These are phyloP conservation scores for Acipenser ruthenus DNA, from an alignment of 2,797 vertebrate species.

Conservation along the genomic window DNA sequence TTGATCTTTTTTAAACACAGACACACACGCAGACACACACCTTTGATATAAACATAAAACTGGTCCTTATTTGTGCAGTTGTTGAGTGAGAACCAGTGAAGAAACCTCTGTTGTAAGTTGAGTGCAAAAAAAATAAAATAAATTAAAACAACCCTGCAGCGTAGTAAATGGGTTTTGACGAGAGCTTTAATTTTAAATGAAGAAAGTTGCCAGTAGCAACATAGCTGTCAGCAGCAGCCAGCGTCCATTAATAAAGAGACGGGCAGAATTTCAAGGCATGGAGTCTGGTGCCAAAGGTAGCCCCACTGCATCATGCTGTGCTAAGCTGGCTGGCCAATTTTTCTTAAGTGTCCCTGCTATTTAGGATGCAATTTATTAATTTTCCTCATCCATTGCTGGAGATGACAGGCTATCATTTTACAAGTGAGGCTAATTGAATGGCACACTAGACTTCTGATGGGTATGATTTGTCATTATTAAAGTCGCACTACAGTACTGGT, in stretches of 20 bases:
- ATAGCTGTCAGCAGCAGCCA: slow-evolving; percentile 76
- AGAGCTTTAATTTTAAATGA: slow-evolving; percentile 81
- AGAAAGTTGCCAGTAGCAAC: slow-evolving; percentile 80
- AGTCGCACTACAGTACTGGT: slow-evolving; percentile 48
- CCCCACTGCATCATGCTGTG: slow-evolving; percentile 59
- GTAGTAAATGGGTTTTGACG: slow-evolving; percentile 74
- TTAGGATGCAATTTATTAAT: slow-evolving; percentile 81
- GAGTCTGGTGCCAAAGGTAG: slow-evolving; percentile 58
- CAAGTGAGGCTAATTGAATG: slow-evolving; percentile 86
- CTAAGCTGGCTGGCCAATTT: slow-evolving; percentile 72
- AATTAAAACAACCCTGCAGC: slow-evolving; percentile 42
- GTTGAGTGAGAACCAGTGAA: too few species aligned
- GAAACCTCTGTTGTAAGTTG: slow-evolving; percentile 31
- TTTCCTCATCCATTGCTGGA: slow-evolving; percentile 71
- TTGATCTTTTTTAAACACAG: too few species aligned
- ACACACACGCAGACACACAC: too few species aligned
- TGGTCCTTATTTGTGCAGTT: too few species aligned
- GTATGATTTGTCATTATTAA: slow-evolving; percentile 84
- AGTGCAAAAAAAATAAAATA: slow-evolving; percentile 33
- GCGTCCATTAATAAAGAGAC: slow-evolving; percentile 71
- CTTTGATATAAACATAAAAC: too few species aligned
- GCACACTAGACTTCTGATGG: slow-evolving; percentile 78
- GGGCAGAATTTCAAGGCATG: slow-evolving; percentile 26
- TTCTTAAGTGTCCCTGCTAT: slow-evolving; percentile 71
- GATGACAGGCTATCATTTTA: slow-evolving; percentile 85